Conservation (phyloP, 2,888 invertebrate genomes). For the Pseudanteris insignis region DNA sequence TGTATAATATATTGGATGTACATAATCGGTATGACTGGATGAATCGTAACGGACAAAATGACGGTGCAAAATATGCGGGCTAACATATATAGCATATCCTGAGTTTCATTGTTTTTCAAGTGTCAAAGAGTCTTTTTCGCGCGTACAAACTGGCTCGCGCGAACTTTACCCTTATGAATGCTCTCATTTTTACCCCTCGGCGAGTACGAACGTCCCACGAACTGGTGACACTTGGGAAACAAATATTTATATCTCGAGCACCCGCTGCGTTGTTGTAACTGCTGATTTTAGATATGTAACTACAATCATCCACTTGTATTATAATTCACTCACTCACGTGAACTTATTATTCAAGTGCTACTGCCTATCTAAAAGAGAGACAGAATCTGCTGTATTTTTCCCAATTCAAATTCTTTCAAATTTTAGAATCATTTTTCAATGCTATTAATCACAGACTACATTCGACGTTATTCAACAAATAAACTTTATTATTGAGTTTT, state of each 20-base stretch:
- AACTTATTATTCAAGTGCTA: too few relatives aligned
- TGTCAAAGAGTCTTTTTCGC: slow-evolving; percentile 24
- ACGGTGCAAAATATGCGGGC: slow-evolving; percentile 17
- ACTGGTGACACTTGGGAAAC: slow-evolving; percentile 49
- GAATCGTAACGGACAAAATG: slow-evolving; percentile 16
- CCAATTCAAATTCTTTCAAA: too few relatives aligned
- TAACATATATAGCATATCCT: too few relatives aligned
- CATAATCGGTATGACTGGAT: too few relatives aligned
- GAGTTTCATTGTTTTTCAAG: slow-evolving; percentile 29
- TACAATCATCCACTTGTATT: slow-evolving; percentile 26
- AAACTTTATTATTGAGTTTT: too few relatives aligned
- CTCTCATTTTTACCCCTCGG: slow-evolving; percentile 30
- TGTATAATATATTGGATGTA: too few relatives aligned
- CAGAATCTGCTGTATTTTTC: too few relatives aligned
- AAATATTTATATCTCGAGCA: slow-evolving; percentile 62
- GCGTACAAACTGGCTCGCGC: slow-evolving; percentile 21
- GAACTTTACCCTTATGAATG: slow-evolving; percentile 23
- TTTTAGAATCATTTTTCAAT: too few relatives aligned
- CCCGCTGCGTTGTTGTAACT: slow-evolving; percentile 58
- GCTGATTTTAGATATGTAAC: slow-evolving; percentile 38
- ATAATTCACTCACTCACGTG: neutral
- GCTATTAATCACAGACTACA: too few relatives aligned
- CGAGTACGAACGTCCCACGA: slow-evolving; percentile 9
- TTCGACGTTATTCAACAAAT: too few relatives aligned
- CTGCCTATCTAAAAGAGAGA: too few relatives aligned